Evolutionary conservation across 2,888 invertebrate species (phyloP).

Genomic region (Sphaerophoria rueppellii): DNA sequence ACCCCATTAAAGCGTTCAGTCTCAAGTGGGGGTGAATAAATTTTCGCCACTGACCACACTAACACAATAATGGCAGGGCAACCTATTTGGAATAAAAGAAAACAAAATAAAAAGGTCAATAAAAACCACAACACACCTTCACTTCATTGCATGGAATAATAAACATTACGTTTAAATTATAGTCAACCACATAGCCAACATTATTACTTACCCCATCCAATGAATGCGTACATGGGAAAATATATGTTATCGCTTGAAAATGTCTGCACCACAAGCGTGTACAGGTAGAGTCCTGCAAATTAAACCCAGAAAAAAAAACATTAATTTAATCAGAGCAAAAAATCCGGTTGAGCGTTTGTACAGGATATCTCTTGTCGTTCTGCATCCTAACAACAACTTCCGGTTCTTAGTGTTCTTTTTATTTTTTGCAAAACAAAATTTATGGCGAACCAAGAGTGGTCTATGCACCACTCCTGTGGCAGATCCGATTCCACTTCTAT

Average conservation of each 20-base stretch:
- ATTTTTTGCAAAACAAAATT: slow-evolving; percentile 17
- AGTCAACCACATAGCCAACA: background rate
- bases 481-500: slow-evolving; percentile 15
- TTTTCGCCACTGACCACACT: slow-evolving; percentile 80
- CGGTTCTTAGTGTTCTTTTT: background rate
- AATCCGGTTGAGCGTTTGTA: background rate
- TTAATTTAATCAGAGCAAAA: slow-evolving; percentile 17
- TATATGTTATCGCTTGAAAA: slow-evolving; percentile 93
- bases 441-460: slow-evolving; percentile 36
- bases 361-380: slow-evolving; percentile 4
- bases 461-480: slow-evolving; percentile 39
- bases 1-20: slow-evolving; percentile 80
- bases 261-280: slow-evolving; percentile 93
- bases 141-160: background rate
- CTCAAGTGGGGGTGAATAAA: slow-evolving; percentile 78
- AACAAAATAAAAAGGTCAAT: slow-evolving; percentile 2
- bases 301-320: slow-evolving; percentile 48
- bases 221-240: slow-evolving; percentile 89
- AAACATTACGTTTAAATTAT: background rate
- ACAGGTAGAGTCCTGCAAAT: slow-evolving; percentile 89
- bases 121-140: background rate
- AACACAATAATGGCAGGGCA: slow-evolving; percentile 80
- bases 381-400: slow-evolving; percentile 24
- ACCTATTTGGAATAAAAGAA: slow-evolving; percentile 74
- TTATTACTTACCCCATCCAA: slow-evolving; percentile 92